Evolutionary conservation across 2,797 vertebrate genomes (phyloP), one percentile per base, ranked within the genome.

Genomic region (Hozukius guyotensis): DNA sequence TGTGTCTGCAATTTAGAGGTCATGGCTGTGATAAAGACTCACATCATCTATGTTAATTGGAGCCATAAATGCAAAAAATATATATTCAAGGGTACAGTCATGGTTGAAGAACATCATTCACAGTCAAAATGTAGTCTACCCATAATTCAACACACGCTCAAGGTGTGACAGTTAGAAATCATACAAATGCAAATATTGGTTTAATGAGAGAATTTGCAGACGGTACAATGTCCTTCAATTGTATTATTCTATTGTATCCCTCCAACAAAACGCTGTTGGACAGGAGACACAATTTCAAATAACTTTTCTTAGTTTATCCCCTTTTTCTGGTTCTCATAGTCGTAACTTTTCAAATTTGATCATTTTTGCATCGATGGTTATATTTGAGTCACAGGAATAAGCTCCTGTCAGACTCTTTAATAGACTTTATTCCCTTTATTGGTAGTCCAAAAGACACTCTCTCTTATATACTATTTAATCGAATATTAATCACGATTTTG

Each of bases 1-100:
- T 73, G 9, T 20, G 16, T 68, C 24, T 60, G 57, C 12, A 63
- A 55, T 79, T 72, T 68, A 56, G n/a, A 77, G 66, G 61, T 75
- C n/a, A 59, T 5, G 49, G 14, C 18, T 31, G 20, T 22, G 56
- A 59, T 31, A 70, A 67, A 75, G 38, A 70, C 38, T 42, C 2
- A 8, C 22, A 46, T 24, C 3, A 20, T 64, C 27, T 20, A 66
- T 80, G 57, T 8, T 73, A 83, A 80, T 71, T 3, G 49, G 16
- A 29, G 18, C 31, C 8, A 53, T 56, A 27, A 75, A 46, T 69
- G 6, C 34, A 42, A 22, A 49, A 52, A 20, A 69, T 38, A 57
- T 81, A 24, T 80, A 13, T 60, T 63, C 46, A 79, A 77, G 61
- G 66, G 8, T 72, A 59, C 2, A 24, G 62, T 83, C 77, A 1